Base-by-base conservation (phyloP, 2,888 invertebrate species). In the Agriopis aurantiaria region DNA sequence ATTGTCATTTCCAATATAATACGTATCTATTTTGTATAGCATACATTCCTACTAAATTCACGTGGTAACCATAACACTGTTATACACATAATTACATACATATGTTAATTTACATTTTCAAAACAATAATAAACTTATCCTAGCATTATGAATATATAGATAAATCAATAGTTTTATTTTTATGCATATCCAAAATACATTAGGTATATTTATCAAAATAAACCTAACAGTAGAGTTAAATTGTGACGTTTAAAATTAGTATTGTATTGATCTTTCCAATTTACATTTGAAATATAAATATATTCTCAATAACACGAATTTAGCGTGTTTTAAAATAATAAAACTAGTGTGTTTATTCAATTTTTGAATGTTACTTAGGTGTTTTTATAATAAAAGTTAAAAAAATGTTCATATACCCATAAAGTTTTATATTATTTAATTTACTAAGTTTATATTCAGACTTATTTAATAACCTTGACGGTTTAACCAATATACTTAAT, bases 351-450 rank as follows among this genome's bases (percentile, higher is more conserved):
- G 46, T 59, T 45, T 71, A 72, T 58, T 69, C 60, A 62, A 64
- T 63, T 58, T 71, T 69, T 79, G 59, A 68, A 77, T 70, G 72
- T 68, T 72, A 60, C 11, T 5, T 60, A 88, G 84, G 80, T 91
- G 90, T 92, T 91, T 93, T 91, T 91, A 88, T 91, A 92, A 86
- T 89, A 91, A 91, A 87, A 77, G 76, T 63, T 72, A 71, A 74
- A 75, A 74, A 86, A 89, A 88, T 86, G 93, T 92, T 93, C 91
- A 90, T 93, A 90, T 90, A 91, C 91, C 92, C 92, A 92, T 90
- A 86, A 73, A 82, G 72, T 72, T 79, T 69, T 75, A 73, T 73
- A 69, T 69, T 75, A 64, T 71, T 73, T 65, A 71, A 71, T 75
- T 52, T 75, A 66, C 53, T 69, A 67, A 76, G 69, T 78, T 76